Percentiles rank a stretch among this genome's conserved stretches.
Evolutionary conservation across 2,888 invertebrate genomes (phyloP).

Genomic region (Nebria salina): DNA sequence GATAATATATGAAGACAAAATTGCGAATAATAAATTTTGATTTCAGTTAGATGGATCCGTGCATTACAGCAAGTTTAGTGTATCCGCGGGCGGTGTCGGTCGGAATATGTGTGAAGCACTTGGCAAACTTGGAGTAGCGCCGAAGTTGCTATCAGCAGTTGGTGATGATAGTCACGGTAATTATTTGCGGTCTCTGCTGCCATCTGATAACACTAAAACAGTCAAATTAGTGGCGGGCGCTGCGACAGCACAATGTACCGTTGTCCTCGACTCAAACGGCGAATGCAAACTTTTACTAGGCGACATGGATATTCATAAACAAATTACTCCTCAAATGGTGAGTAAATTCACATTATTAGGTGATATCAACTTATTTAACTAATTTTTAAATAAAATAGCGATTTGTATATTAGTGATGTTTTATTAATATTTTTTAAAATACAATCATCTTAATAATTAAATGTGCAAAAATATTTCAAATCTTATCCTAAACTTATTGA

Average conservation of each 20-base stretch:
- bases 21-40: slow-evolving; percentile 38
- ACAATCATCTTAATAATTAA: too few species aligned
- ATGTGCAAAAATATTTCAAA: slow-evolving; percentile 28
- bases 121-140: slow-evolving; percentile 72
- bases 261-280: slow-evolving; percentile 77
- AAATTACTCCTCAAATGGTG: slow-evolving; percentile 74
- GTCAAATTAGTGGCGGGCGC: slow-evolving; percentile 57
- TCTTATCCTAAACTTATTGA: neutral
- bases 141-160: slow-evolving; percentile 78
- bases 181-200: slow-evolving; percentile 59
- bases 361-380: neutral
- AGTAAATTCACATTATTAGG: slow-evolving; percentile 52
- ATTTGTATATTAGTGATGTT: too few species aligned
- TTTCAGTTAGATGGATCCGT: slow-evolving; percentile 83
- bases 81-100: slow-evolving; percentile 88
- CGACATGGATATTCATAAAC: slow-evolving; percentile 82
- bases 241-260: slow-evolving; percentile 79
- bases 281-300: slow-evolving; percentile 85
- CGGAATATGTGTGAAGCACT: slow-evolving; percentile 92
- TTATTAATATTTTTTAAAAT: too few species aligned
- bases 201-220: slow-evolving; percentile 56
- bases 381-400: slow-evolving; percentile 12
- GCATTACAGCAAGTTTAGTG: slow-evolving; percentile 71
- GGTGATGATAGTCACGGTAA: slow-evolving; percentile 74
- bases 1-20: too few species aligned